These are phyloP conservation scores for Drosophila mercatorum DNA, from an alignment of 2,888 invertebrate genomes.

Conservation along the genomic window DNA sequence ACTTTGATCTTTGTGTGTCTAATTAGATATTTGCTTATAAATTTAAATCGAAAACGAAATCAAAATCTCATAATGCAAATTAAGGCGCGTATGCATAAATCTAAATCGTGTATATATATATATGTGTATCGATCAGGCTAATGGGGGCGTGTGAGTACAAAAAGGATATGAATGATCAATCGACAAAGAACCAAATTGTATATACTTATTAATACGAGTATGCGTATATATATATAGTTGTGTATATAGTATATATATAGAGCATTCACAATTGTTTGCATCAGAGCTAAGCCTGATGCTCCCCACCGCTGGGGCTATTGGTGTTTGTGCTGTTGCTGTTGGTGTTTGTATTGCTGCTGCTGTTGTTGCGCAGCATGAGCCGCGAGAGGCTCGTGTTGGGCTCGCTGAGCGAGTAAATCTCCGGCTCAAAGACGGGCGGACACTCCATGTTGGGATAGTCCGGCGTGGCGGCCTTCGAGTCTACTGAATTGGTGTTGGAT, in stretches of 20 bases:
- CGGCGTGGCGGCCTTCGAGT: conserved; percentile 83
- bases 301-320: conserved; percentile 68
- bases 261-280: conserved; percentile 76
- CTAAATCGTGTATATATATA: conserved; percentile 29
- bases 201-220: conserved; percentile 39
- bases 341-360: conserved; percentile 44
- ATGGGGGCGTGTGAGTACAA: conserved; percentile 26
- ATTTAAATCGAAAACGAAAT: conserved; percentile 4
- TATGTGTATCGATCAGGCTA: conserved; percentile 22
- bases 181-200: conserved; percentile 37
- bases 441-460: conserved; percentile 93
- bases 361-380: conserved; percentile 81
- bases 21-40: conserved; percentile 3
- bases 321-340: conserved; percentile 33
- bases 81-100: conserved; percentile 44
- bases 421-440: conserved; percentile 94
- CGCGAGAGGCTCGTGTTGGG: conserved; percentile 83
- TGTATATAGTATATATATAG: conserved; percentile 37
- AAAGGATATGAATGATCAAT: conserved; percentile 16
- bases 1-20: conserved; percentile 44
- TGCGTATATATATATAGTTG: conserved; percentile 8
- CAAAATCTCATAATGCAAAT: conserved; percentile 31
- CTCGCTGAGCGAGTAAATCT: conserved; percentile 90
- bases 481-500: conserved; percentile 61
- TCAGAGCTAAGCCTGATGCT: conserved; percentile 70